Conservation (phyloP, 1,140 invertebrate species). For the Yoshiicerus persimilis region DNA sequence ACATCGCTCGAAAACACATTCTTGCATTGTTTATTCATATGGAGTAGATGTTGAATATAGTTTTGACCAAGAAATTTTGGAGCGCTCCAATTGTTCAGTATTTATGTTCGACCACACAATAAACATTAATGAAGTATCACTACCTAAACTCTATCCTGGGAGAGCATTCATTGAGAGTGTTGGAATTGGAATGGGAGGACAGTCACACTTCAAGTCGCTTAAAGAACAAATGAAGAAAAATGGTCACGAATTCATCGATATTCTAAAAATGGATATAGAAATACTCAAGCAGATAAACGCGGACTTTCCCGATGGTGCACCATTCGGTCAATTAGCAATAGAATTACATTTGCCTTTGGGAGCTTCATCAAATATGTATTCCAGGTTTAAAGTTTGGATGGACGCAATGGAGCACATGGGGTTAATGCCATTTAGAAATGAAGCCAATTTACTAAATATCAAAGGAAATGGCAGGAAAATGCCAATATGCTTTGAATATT, state of each 20-base stretch:
- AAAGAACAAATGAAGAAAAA: constrained; percentile 19
- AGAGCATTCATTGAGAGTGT: neutral
- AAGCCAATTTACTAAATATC: neutral
- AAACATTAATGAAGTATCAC: neutral
- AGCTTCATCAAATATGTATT: neutral
- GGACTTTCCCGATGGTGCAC: neutral
- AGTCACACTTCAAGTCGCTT: neutral
- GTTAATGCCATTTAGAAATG: constrained; percentile 20
- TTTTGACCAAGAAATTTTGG: constrained; percentile 28
- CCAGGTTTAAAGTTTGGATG: neutral
- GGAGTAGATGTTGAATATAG: neutral
- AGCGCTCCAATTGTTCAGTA: neutral
- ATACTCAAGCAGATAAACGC: neutral
- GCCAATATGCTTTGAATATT: neutral
- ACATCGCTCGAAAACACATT: neutral
- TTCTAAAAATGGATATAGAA: constrained; percentile 34
- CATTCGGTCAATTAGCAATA: constrained; percentile 10
- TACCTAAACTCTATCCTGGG: neutral
- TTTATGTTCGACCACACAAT: constrained; percentile 17
- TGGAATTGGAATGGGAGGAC: neutral
- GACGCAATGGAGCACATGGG: neutral
- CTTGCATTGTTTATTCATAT: constrained; percentile 28
- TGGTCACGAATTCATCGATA: constrained; percentile 12
- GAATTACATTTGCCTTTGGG: neutral
- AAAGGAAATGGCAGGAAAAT: neutral